These are phyloP conservation scores for Philotrypesis tridentata DNA, from an alignment of 1,140 invertebrate genomes.

Conservation along the genomic window DNA sequence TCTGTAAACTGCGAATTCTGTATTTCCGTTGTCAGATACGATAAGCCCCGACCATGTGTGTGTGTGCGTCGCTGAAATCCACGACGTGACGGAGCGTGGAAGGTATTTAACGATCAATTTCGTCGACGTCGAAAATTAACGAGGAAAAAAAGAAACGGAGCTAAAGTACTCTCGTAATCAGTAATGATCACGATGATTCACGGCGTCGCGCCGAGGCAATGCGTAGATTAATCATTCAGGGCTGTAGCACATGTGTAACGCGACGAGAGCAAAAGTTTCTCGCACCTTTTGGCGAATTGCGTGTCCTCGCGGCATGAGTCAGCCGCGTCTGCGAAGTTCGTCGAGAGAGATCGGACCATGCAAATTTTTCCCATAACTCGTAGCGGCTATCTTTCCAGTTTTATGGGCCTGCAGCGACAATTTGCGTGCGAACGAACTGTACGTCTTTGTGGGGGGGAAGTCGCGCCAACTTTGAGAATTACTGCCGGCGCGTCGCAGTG, in stretches of 20 bases:
- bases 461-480: not conserved
- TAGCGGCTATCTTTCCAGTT: not conserved
- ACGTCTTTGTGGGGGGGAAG: not conserved
- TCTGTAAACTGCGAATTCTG: not conserved
- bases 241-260: too few relatives aligned
- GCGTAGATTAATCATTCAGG: too few relatives aligned
- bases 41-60: not conserved
- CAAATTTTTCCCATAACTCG: not conserved
- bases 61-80: not conserved
- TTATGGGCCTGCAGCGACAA: not conserved
- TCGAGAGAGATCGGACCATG: constrained; percentile 4
- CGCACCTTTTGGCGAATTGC: not conserved
- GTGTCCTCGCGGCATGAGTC: not conserved
- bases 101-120: not conserved
- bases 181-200: not conserved
- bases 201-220: not conserved
- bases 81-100: too few relatives aligned
- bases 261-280: not conserved
- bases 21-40: not conserved
- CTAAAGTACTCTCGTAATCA: not conserved
- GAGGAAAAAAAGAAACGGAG: too few relatives aligned
- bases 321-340: not conserved
- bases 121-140: not conserved
- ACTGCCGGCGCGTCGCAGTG: not conserved
- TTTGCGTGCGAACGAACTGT: not conserved